Percentiles rank a stretch among this genome's conserved stretches.
These are phyloP conservation scores for Archips crataeganus DNA, from an alignment of 2,888 invertebrate genomes.

Conservation along the genomic window DNA sequence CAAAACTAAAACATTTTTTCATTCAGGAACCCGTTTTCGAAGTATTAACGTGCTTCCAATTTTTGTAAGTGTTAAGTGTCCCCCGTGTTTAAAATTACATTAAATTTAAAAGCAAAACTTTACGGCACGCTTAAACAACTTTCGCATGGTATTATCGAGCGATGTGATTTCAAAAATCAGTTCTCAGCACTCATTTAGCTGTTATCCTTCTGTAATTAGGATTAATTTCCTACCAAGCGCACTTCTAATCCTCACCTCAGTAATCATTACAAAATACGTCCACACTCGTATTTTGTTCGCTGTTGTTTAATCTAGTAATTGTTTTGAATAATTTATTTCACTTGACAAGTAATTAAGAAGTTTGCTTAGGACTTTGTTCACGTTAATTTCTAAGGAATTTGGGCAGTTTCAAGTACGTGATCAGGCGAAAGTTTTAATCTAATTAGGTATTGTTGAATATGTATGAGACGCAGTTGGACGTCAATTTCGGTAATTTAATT, in stretches of 20 bases:
- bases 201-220: not conserved
- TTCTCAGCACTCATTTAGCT: not conserved
- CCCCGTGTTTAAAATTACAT: no score
- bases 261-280: slow-evolving; percentile 45
- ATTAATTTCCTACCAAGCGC: not conserved
- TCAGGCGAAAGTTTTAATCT: slow-evolving; percentile 66
- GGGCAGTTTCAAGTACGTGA: slow-evolving; percentile 64
- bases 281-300: slow-evolving; percentile 53
- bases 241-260: slow-evolving; percentile 7
- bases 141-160: not conserved
- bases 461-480: slow-evolving; percentile 54
- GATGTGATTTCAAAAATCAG: not conserved
- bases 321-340: slow-evolving; percentile 76
- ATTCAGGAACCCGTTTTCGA: no score
- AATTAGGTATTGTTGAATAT: slow-evolving; percentile 64
- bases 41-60: no score
- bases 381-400: slow-evolving; percentile 67
- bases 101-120: no score
- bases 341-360: slow-evolving; percentile 73
- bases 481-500: slow-evolving; percentile 36
- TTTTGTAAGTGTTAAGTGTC: no score
- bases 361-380: slow-evolving; percentile 67
- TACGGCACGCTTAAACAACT: no score
- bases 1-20: no score
- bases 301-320: slow-evolving; percentile 67